These are phyloP conservation scores for Parauchenoglanis ngamensis DNA, from an alignment of 2,797 vertebrate genomes.

Conservation along the genomic window DNA sequence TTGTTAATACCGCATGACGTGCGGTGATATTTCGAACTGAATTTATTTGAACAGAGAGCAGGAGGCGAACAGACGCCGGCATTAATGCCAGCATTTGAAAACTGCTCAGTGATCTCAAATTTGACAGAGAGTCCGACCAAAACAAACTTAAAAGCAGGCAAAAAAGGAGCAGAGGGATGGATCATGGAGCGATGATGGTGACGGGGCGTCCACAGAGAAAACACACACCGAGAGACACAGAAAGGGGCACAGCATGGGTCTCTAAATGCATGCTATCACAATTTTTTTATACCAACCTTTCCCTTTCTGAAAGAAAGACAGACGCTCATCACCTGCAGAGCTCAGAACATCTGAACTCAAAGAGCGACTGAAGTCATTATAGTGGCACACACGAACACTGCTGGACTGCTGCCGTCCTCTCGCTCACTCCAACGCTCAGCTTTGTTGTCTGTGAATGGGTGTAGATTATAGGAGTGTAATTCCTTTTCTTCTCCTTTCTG, in stretches of 20 bases:
- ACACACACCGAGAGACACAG: conserved; percentile 23
- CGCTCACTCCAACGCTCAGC: neutral
- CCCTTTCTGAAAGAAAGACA: conserved; percentile 27
- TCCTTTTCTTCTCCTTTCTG: conserved; percentile 42
- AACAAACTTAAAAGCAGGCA: conserved; percentile 3
- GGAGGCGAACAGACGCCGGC: neutral
- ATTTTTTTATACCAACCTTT: conserved; percentile 23
- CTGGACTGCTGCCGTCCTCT: conserved; percentile 8
- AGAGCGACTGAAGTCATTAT: conserved; percentile 31
- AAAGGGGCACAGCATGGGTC: conserved; percentile 18
- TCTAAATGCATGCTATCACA: neutral
- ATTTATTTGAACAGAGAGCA: neutral
- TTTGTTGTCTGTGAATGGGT: conserved; percentile 34
- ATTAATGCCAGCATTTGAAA: neutral
- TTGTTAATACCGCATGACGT: neutral
- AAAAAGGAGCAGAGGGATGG: neutral
- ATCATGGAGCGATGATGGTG: neutral
- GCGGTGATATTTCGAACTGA: neutral
- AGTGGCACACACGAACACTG: conserved; percentile 5
- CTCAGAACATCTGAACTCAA: conserved; percentile 30
- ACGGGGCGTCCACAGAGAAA: conserved; percentile 21
- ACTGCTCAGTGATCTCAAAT: conserved; percentile 6
- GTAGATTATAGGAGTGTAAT: conserved; percentile 47
- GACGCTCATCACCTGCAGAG: conserved; percentile 39
- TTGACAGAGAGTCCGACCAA: neutral